Evolutionary conservation across 2,888 invertebrate species (phyloP), one percentile per base, ranked within the genome.

Genomic region (Melinaea menophilus): DNA sequence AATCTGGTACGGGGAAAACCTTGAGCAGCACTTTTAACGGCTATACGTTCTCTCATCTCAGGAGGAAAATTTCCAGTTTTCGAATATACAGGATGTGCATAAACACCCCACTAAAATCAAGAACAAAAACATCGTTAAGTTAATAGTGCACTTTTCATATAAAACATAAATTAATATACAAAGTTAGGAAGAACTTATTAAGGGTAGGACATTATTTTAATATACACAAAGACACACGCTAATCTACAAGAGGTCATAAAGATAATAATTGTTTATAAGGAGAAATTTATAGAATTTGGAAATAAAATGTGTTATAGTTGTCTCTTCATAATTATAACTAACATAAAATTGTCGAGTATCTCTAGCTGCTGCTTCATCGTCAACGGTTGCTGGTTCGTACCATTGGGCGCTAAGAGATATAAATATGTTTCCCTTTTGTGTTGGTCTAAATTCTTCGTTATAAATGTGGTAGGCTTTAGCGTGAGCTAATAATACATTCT

Each of bases 401-500:
- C 90, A 92, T 63, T 76, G 78, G 2, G 92, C 92, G 71, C 92
- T 93, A 71, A 93, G 91, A 1, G 91, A 88, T 2, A 93, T 81
- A 41, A 74, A 74, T 56, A 75, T 69, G 9, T 62, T 84, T 79
- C 70, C 93, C 79, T 69, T 86, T 70, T 56, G 88, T 4, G 51
- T 67, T 3, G 74, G 47, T 59, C 73, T 78, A 68, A 77, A 85
- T 54, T 81, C 76, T 3, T 77, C 61, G 60, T 77, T 73, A 64
- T 86, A 89, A 41, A 85, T 73, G 31, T 77, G 81, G 65, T 91
- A 93, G 1, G 90, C 92, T 71, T 86, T 91, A 0, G 93, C 93
- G 74, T 95, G 95, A 0, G 95, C 93, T 67, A 93, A 88, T 2
- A 95, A 75, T 46, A 93, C 74, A 73, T 94, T 92, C 74, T 95